Evolutionary conservation across 2,113 vertebrate species (phyloP), one percentile per base, ranked within the genome.

Genomic region (Phocoena phocoena): DNA sequence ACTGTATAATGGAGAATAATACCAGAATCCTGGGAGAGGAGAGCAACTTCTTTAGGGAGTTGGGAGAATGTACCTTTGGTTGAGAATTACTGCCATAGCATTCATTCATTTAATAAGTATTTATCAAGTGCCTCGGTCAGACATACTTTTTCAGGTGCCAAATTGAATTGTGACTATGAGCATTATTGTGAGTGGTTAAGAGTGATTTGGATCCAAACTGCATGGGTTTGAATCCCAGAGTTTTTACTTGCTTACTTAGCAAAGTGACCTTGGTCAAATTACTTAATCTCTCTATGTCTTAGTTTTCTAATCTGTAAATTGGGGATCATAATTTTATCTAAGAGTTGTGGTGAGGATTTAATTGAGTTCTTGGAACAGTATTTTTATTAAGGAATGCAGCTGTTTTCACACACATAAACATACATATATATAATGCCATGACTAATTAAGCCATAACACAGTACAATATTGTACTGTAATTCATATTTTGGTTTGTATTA

Each of bases 121-220:
- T 80, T 92, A 70, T 86, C 83, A 44, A 67, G 53, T 92, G 15
- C 50, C 73, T 77, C 68, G 55, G 7, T 65, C n/a, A 82, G n/a
- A 23, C 9, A 44, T 58, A 86, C 13, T 41, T 82, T 86, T 85
- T 92, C 33, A 38, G 80, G 47, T 96, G 28, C 36, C 67, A 77
- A 33, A 62, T 71, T 90, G 62, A 79, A 93, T 90, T 44, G 8
- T 55, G 36, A 79, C 71, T 58, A 38, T 94, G 73, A 90, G 9
- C 36, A 50, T 83, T 80, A 79, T 28, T 82, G 23, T 6, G 38
- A 76, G 50, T 88, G 23, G 28, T 76, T 60, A 65, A 65, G 84
- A 47, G 74, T 80, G n/a, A 63, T 97, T 93, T 94, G 88, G 44
- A n/a, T 79, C 89, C 55, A 84, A 21, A 86, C 36, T 65, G 44